Conservation (phyloP, 1,140 invertebrate species). For the Stenopsyche tienmushanensis region DNA sequence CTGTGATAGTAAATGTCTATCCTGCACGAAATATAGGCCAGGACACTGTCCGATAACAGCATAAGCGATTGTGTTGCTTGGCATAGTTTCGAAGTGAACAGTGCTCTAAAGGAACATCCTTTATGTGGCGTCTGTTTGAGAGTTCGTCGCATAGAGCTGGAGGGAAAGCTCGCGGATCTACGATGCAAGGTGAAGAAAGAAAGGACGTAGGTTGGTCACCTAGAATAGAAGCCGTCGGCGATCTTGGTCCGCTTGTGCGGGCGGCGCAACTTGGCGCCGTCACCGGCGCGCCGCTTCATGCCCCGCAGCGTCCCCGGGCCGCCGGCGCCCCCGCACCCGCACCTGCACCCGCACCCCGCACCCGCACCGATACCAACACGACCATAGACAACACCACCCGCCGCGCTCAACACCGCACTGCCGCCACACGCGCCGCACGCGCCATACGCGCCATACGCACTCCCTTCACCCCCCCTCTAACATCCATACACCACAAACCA, state of each 20-base stretch:
- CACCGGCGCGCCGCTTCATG: constrained; percentile 98
- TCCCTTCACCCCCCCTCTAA: too few species aligned
- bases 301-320: background rate
- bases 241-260: constrained; percentile 94
- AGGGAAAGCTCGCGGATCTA: too few species aligned
- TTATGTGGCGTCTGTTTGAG: too few species aligned
- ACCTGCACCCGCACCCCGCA: background rate
- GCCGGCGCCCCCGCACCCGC: background rate
- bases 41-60: too few species aligned
- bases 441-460: background rate
- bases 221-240: constrained; percentile 93
- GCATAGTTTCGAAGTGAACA: too few species aligned
- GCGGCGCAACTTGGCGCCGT: constrained; percentile 92
- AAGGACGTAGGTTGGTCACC: constrained; percentile 54
- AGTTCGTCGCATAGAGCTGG: too few species aligned
- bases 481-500: too few species aligned
- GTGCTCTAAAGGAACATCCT: too few species aligned
- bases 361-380: too few species aligned
- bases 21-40: too few species aligned
- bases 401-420: background rate
- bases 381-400: background rate
- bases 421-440: background rate
- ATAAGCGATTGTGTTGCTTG: too few species aligned
- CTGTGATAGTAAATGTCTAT: too few species aligned
- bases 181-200: background rate